phyloP scores from a whole-genome alignment of 2,888 invertebrate species.

The Apamea anceps region DNA sequence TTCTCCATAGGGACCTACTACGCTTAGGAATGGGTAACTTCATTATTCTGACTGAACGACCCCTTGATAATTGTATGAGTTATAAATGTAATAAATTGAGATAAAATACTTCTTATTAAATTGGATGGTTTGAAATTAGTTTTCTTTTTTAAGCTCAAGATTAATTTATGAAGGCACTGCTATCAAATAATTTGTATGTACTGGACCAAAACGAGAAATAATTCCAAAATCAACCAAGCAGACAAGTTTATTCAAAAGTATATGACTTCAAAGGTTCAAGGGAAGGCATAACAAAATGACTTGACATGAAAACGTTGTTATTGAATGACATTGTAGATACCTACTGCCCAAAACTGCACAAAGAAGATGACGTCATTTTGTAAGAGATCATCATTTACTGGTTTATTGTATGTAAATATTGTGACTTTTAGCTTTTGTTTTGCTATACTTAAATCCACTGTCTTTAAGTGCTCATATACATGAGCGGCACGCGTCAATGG shows the following conservation, averaged over 20 bases:
- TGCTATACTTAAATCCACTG: not conserved
- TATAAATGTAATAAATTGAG: too few species aligned
- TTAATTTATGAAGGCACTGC: not conserved
- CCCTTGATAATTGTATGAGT: too few species aligned
- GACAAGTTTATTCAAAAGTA: constrained; percentile 49
- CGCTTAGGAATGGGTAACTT: too few species aligned
- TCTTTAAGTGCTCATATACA: not conserved
- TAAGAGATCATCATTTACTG: not conserved
- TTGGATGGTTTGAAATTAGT: not conserved
- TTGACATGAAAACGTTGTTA: constrained; percentile 12
- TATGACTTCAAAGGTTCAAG: constrained; percentile 41
- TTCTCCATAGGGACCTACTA: too few species aligned
- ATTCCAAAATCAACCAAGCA: constrained; percentile 53
- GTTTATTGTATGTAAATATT: not conserved
- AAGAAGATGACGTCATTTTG: constrained; percentile 36
- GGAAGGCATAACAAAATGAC: constrained; percentile 30
- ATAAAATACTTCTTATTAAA: not conserved
- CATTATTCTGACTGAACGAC: too few species aligned
- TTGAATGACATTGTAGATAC: not conserved
- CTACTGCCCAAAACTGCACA: constrained; percentile 29
- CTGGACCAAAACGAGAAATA: constrained; percentile 47
- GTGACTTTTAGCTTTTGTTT: not conserved
- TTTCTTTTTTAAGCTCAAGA: not conserved
- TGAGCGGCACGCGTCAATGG: not conserved
- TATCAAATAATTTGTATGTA: constrained; percentile 36